Base-by-base conservation (phyloP, 2,797 vertebrate genomes). In the Tapirus indicus region DNA sequence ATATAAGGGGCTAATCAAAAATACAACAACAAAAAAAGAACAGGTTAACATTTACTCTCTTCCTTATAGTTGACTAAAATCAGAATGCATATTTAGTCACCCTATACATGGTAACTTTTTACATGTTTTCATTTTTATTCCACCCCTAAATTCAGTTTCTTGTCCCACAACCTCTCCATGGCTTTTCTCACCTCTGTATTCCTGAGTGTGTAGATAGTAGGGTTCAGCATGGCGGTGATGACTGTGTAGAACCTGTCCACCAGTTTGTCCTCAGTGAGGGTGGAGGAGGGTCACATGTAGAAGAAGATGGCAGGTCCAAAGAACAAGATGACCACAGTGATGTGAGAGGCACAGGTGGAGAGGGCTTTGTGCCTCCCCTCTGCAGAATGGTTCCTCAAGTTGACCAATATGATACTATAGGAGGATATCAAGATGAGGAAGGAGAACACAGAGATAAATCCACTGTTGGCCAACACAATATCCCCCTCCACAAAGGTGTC, bases 401-500 rank as follows among this genome's bases (percentile, higher is more conserved):
- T 71, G 27, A 90, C 27, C 72, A 96, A 35, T 66, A 97, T 97
- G 64, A 97, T 72, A 35, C 92, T 29, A 17, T 97, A 95, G 25
- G 98, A 97, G 10, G 95, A 83, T 27, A 97, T 56, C 56, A 97
- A 62, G n/a, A 97, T 38, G 38, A 97, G 18, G 54, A 97, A 95
- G 29, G 85, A 96, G 14, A 66, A 74, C 7, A 90, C n/a, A 60
- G 93, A 86, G 72, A 97, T 75, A 89, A 92, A 64, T 4, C 96
- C 97, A 89, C 96, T 97, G 25, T 97, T 95, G 8, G 78, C 94
- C 58, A 98, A 74, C 52, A 97, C 93, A 58, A 93, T 83, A 35
- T 96, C 29, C 23, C 91, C 95, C 44, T 93, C 82, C 27, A 95
- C 47, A 12, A 16, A 64, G 4, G 83, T 69, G 52, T 98, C 98